Base-by-base conservation (phyloP, 2,113 vertebrate genomes). In the Strix aluco region DNA sequence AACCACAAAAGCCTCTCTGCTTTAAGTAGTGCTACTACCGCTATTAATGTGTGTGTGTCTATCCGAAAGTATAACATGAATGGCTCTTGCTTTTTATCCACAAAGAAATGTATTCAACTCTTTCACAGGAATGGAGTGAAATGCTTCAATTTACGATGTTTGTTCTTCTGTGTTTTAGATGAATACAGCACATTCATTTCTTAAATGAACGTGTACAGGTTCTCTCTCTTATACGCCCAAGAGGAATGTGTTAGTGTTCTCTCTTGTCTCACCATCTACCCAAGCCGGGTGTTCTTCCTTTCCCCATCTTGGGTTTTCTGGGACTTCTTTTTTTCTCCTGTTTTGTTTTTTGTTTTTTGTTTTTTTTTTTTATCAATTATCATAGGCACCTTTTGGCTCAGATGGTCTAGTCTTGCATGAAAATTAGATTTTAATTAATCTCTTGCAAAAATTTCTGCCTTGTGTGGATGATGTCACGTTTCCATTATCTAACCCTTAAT, bases 381-480 rank as follows among this genome's bases (percentile, higher is more conserved):
- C 51, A 6, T 51, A 59, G 74, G 20, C 51, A 88, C 75, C 90
- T 96, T 84, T 96, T 94, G 74, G 58, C 71, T 91, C 90, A 96
- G 93, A 92, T 94, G 91, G 63, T 88, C 79, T 34, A 65, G 12
- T 46, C 84, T 95, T 66, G 36, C 81, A 81, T 74, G 75, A 86
- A 97, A 97, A 97, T 96, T 86, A 97, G 84, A 82, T 97, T 97
- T 96, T 96, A 97, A 96, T 97, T 97, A 94, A 96, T 92, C 86
- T 93, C 59, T 67, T 74, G 7, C 71, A 90, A 89, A 94, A 96
- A 85, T 72, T 82, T 94, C 66, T 88, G 90, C 80, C 61, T 86
- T 15, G 65, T 95, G 89, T 80, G 81, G 86, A 74, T 97, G 97
- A 97, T 94, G 94, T 96, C 96, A 97, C 38, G 1, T 89, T 97